Evolutionary conservation across 2,888 invertebrate species (phyloP), one percentile per base, ranked within the genome.

Genomic region (Megastigmus dorsalis): DNA sequence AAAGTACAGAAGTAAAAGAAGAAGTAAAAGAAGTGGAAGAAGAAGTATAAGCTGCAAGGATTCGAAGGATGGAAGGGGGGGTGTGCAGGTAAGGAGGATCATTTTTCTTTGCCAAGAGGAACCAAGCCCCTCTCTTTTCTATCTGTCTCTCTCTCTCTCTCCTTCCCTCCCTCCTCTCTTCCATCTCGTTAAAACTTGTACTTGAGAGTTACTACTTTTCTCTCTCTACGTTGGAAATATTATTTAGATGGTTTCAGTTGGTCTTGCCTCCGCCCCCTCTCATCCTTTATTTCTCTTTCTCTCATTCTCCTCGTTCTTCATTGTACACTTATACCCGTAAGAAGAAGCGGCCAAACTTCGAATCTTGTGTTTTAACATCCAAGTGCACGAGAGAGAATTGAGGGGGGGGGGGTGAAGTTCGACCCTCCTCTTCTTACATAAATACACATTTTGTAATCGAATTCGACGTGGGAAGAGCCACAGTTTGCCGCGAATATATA

Each of bases 151-250:
- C 45, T 52, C 38, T 59, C 41, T 62, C 20, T 52, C 41, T 50
- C 18, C 23, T n/a, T 23, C 43, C 15, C 68, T 48, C 36, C 36
- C 36, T 63, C 28, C 18, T 33, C n/a, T 52, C 28, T 23, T 54
- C 82, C 81, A 83, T 83, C 83, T 84, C 84, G 83, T 84, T 85
- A 83, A 84, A 84, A 84, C 81, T 83, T 84, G 81, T 76, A 59
- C 80, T 76, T 71, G 59, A 69, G 74, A 79, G 76, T 78, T 77
- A 77, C 73, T 79, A 82, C 55, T 52, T 70, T 67, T 76, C 15
- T 57, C 38, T 62, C 45, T 45, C 41, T 38, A 75, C 74, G 76
- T 77, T 54, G 80, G 78, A 84, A 84, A 84, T 84, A 84, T 83
- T 83, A 84, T 84, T 84, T 83, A 81, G 82, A 82, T 82, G 82